Evolutionary conservation across 2,888 invertebrate genomes (phyloP).

Genomic region (Lithodes maja): DNA sequence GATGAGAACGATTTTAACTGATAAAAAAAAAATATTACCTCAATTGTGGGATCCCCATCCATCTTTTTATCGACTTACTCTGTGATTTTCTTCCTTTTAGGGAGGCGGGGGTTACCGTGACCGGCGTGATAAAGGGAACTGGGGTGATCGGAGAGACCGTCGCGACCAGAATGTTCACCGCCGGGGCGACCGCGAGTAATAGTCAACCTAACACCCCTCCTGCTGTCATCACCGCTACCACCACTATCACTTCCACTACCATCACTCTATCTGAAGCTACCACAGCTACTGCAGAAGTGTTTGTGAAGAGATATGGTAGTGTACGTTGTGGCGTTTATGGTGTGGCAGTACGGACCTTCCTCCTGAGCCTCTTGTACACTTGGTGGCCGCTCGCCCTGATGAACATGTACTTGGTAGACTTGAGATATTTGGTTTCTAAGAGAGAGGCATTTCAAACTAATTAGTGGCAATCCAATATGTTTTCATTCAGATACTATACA

Average conservation of each 20-base stretch:
- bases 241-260: background rate
- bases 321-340: background rate
- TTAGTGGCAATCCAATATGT: background rate
- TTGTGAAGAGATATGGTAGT: background rate
- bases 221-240: background rate
- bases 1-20: conserved; percentile 23
- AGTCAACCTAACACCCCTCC: background rate
- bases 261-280: background rate
- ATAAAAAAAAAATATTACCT: background rate
- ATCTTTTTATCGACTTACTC: background rate
- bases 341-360: background rate
- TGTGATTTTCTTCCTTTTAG: background rate
- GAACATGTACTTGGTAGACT: background rate
- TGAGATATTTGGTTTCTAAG: background rate
- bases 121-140: conserved; percentile 61
- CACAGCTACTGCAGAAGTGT: background rate
- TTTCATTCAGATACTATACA: too few species aligned
- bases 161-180: conserved; percentile 58
- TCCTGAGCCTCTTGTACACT: background rate
- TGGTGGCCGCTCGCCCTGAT: background rate
- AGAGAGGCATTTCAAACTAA: background rate
- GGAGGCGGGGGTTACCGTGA: conserved; percentile 70
- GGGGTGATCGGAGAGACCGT: conserved; percentile 67
- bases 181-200: conserved; percentile 45
- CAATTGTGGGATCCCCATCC: background rate